phyloP scores from a whole-genome alignment of 2,888 invertebrate species.

The Mesorhabditis belari region DNA sequence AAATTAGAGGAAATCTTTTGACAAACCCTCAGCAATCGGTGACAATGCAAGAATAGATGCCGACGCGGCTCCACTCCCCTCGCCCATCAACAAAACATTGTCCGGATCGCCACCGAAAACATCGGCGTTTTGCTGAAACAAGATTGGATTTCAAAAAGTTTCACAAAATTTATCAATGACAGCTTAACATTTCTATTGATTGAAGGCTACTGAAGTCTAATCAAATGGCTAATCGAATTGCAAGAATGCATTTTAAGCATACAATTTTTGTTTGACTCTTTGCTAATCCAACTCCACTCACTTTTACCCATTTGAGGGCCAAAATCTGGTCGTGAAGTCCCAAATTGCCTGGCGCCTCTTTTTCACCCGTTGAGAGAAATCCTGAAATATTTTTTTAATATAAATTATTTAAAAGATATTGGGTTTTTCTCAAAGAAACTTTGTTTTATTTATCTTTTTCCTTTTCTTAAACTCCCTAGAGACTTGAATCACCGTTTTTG shows the following conservation, averaged over 20 bases:
- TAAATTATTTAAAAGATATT: background rate
- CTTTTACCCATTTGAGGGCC: slow-evolving; percentile 50
- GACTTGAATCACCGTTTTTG: background rate
- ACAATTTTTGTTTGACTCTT: no score
- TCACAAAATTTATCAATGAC: background rate
- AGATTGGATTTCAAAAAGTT: background rate
- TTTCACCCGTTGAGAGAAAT: slow-evolving; percentile 51
- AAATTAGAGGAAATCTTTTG: no score
- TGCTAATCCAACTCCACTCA: no score
- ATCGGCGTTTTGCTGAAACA: slow-evolving; percentile 33
- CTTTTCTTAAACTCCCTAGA: background rate
- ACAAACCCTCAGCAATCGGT: slow-evolving; percentile 45
- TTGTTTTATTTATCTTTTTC: background rate
- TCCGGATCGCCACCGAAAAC: slow-evolving; percentile 50
- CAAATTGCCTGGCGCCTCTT: slow-evolving; percentile 47
- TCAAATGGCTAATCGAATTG: no score
- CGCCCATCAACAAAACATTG: slow-evolving; percentile 49
- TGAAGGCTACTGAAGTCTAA: no score
- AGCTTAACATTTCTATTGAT: background rate
- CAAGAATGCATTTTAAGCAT: no score
- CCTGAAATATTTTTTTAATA: slow-evolving; percentile 22
- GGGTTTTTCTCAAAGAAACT: background rate
- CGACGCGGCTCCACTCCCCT: slow-evolving; percentile 49
- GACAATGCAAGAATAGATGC: slow-evolving; percentile 50
- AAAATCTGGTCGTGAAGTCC: slow-evolving; percentile 46